These are phyloP conservation scores for Scaptomyza montana DNA, from an alignment of 1,140 invertebrate genomes.

Conservation along the genomic window DNA sequence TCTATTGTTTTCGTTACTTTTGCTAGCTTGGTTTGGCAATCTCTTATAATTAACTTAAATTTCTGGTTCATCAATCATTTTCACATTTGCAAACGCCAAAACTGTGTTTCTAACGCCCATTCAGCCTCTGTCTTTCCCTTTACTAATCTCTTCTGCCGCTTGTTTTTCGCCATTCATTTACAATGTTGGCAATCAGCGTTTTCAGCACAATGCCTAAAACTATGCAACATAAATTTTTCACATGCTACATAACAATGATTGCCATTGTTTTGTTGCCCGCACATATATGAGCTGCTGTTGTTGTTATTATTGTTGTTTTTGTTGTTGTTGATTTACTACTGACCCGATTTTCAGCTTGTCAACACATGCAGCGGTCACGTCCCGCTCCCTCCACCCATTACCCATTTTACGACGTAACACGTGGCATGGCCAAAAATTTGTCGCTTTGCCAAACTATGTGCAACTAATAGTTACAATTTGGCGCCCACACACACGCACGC, in stretches of 20 bases:
- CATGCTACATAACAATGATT: constrained; percentile 70
- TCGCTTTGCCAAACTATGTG: constrained; percentile 64
- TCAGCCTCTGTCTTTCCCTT: neutral
- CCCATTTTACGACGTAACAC: constrained; percentile 2
- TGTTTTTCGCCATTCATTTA: constrained; percentile 39
- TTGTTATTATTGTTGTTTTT: constrained; percentile 32
- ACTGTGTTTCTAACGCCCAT: constrained; percentile 11
- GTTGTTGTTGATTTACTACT: constrained; percentile 74
- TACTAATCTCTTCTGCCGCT: neutral
- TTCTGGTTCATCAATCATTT: constrained; percentile 45
- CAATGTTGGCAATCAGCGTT: constrained; percentile 54
- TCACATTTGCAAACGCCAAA: constrained; percentile 36
- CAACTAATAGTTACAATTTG: constrained; percentile 75
- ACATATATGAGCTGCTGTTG: neutral
- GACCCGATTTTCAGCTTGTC: constrained; percentile 76
- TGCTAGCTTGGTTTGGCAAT: constrained; percentile 3
- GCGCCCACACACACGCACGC: constrained; percentile 40
- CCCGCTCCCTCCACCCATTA: neutral
- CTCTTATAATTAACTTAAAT: constrained; percentile 20
- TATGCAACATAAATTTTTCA: constrained; percentile 72
- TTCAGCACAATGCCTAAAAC: constrained; percentile 51
- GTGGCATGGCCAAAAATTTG: constrained; percentile 60
- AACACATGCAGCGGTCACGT: constrained; percentile 55
- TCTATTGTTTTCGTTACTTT: too few species aligned
- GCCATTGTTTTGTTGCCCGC: constrained; percentile 57